phyloP scores from a whole-genome alignment of 2,797 vertebrate genomes.

The Glossophaga mutica region DNA sequence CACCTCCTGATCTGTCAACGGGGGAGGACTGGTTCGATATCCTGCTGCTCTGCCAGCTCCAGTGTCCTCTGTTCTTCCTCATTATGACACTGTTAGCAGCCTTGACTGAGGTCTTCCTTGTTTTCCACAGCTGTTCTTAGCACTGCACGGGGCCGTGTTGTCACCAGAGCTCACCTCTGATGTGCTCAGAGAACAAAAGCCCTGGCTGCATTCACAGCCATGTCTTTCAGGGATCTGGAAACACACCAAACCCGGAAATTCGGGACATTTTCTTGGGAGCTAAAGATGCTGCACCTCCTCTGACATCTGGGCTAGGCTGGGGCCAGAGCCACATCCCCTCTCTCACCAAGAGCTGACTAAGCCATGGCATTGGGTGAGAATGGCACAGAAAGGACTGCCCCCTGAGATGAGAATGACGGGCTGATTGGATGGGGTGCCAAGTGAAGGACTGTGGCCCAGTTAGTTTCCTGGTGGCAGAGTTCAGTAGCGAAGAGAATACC shows the following conservation, averaged over 20 bases:
- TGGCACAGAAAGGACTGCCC: not conserved
- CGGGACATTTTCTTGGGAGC: not conserved
- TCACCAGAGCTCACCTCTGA: not conserved
- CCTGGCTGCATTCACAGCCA: not conserved
- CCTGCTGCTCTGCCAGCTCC: not conserved
- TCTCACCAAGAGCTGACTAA: not conserved
- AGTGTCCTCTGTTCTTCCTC: not conserved
- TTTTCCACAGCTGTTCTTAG: not conserved
- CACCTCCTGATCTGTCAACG: not conserved
- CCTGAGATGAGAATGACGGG: not conserved
- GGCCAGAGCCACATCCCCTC: not conserved
- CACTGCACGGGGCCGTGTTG: rapidly evolving
- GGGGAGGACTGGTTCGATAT: not conserved
- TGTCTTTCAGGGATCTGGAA: not conserved
- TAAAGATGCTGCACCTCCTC: not conserved
- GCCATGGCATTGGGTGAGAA: not conserved
- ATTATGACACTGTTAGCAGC: not conserved
- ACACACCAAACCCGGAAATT: not conserved
- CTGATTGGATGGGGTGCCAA: too few relatives aligned
- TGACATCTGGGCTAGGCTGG: not conserved
- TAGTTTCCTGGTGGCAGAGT: not conserved
- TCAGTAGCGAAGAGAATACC: not conserved
- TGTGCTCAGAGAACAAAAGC: not conserved
- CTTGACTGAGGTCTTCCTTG: not conserved
- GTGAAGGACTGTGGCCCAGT: not conserved